These are phyloP conservation scores for Gopherus flavomarginatus DNA, from an alignment of 2,113 vertebrate genomes.

Conservation along the genomic window DNA sequence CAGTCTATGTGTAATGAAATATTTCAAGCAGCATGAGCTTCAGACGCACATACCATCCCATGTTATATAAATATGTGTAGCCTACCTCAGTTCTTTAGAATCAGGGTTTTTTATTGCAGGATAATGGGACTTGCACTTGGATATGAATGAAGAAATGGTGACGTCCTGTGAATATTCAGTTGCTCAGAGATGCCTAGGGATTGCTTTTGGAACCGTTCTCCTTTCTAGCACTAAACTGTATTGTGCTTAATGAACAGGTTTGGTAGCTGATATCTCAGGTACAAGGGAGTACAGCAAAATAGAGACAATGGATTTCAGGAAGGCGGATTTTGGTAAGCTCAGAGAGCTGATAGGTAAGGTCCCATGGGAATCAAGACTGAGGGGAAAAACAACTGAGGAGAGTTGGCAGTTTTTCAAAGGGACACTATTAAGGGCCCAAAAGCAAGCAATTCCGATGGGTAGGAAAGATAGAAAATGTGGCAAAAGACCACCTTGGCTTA, in stretches of 20 bases:
- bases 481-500: too few species aligned
- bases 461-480: too few species aligned
- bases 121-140: background rate
- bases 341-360: too few species aligned
- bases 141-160: background rate
- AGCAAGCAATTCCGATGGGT: too few species aligned
- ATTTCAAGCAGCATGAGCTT: background rate
- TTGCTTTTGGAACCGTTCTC: background rate
- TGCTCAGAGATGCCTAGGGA: background rate
- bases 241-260: background rate
- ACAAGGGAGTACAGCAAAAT: too few species aligned
- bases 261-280: background rate
- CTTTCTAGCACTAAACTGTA: background rate
- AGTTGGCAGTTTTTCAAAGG: too few species aligned
- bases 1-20: background rate
- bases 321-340: too few species aligned
- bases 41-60: background rate
- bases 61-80: background rate
- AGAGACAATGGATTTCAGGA: too few species aligned
- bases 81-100: background rate
- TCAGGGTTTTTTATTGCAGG: background rate
- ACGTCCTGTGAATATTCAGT: background rate
- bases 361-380: too few species aligned
- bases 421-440: too few species aligned
- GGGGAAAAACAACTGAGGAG: too few species aligned